These are phyloP conservation scores for Amphipyra tragopoginis DNA, from an alignment of 2,888 invertebrate species.

Conservation along the genomic window DNA sequence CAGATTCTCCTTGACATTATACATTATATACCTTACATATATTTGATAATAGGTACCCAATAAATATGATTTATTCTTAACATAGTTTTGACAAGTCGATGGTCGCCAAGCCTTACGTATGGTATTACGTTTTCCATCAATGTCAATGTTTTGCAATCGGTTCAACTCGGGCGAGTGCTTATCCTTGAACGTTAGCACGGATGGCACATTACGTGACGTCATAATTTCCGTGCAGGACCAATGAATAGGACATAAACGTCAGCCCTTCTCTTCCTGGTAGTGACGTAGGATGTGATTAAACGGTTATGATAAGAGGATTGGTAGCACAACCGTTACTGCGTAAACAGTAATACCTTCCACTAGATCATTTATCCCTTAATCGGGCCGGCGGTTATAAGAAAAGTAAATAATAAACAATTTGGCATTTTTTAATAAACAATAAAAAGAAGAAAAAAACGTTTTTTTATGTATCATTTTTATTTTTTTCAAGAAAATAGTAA, in stretches of 20 bases:
- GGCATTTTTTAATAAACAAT: too few relatives aligned
- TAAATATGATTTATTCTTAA: constrained; percentile 25
- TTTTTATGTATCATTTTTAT: too few relatives aligned
- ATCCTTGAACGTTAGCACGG: constrained; percentile 40
- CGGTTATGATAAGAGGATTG: not conserved
- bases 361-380: too few relatives aligned
- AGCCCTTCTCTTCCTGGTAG: constrained; percentile 29
- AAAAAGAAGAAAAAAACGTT: too few relatives aligned
- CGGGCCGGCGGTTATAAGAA: too few relatives aligned
- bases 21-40: constrained; percentile 18
- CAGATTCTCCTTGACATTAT: constrained; percentile 41
- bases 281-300: constrained; percentile 18
- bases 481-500: too few relatives aligned
- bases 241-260: constrained; percentile 43
- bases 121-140: constrained; percentile 39
- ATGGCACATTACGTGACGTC: constrained; percentile 45
- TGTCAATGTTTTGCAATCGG: constrained; percentile 52
- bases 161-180: constrained; percentile 20
- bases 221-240: constrained; percentile 23
- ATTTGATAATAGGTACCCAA: constrained; percentile 15
- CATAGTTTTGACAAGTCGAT: constrained; percentile 33
- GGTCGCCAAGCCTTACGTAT: constrained; percentile 19
- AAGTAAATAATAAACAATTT: too few relatives aligned
- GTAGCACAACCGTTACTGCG: not conserved
- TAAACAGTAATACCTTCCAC: too few relatives aligned